Percentiles rank a stretch among this genome's conserved stretches.
Evolutionary conservation across 2,113 vertebrate genomes (phyloP).

Genomic region (Chaetodon trifascialis): DNA sequence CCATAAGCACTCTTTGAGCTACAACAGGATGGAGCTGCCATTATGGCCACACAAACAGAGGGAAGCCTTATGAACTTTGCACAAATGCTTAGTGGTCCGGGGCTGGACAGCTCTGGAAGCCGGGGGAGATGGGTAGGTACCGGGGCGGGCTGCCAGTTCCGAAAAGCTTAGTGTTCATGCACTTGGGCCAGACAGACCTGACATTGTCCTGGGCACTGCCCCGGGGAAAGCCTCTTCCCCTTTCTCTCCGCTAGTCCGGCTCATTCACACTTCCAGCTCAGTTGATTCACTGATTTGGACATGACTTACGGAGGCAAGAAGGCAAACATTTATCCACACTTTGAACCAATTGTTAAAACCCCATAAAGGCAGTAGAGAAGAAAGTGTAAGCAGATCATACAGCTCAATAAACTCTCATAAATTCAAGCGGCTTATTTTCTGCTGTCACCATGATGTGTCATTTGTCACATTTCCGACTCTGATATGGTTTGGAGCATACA

Average conservation of each 20-base stretch:
- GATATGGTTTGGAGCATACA: not conserved
- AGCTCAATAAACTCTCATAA: constrained; percentile 28
- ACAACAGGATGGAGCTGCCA: constrained; percentile 81
- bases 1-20: constrained; percentile 77
- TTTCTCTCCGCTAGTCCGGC: constrained; percentile 47
- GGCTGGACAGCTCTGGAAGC: constrained; percentile 74
- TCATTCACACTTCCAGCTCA: constrained; percentile 64
- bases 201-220: constrained; percentile 80
- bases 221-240: constrained; percentile 70
- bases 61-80: constrained; percentile 87
- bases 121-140: constrained; percentile 75
- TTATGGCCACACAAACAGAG: constrained; percentile 83
- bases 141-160: constrained; percentile 81
- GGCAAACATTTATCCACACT: constrained; percentile 76
- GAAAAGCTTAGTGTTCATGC: constrained; percentile 78
- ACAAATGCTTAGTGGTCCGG: constrained; percentile 82
- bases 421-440: constrained; percentile 8
- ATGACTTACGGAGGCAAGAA: constrained; percentile 62
- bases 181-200: constrained; percentile 80
- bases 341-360: constrained; percentile 52
- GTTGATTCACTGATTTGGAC: constrained; percentile 67
- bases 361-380: constrained; percentile 16
- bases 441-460: not conserved
- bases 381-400: constrained; percentile 18
- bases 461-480: constrained; percentile 10